Conservation (phyloP, 2,888 invertebrate species). For the Apotomis capreana region DNA sequence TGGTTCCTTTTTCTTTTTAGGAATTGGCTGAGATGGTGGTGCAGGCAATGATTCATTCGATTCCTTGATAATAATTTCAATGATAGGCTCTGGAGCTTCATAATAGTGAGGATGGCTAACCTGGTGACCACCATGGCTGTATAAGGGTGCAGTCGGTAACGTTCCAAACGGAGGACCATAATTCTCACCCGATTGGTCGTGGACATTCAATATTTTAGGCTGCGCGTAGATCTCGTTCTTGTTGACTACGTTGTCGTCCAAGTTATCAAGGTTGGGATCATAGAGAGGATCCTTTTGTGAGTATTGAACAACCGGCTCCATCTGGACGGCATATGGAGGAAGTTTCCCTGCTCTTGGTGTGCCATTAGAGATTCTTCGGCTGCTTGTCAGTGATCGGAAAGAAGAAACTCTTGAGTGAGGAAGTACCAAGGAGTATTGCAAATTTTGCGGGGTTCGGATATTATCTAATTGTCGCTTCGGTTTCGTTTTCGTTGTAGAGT, state of each 20-base stretch:
- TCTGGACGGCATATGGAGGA: constrained; percentile 90
- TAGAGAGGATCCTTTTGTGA: constrained; percentile 91
- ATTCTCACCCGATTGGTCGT: constrained; percentile 75
- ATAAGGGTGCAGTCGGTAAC: constrained; percentile 76
- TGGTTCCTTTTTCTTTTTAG: constrained; percentile 87
- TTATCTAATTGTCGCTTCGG: constrained; percentile 81
- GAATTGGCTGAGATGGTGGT: constrained; percentile 80
- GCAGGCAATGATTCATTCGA: constrained; percentile 92
- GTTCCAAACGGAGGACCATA: constrained; percentile 78
- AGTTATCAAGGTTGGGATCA: constrained; percentile 81
- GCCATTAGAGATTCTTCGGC: constrained; percentile 81
- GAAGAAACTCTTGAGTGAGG: constrained; percentile 82
- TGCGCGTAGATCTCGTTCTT: constrained; percentile 79
- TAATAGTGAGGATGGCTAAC: constrained; percentile 82
- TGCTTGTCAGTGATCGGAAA: constrained; percentile 78
- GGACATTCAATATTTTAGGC: constrained; percentile 73
- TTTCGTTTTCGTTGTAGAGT: constrained; percentile 77
- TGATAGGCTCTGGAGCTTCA: constrained; percentile 94
- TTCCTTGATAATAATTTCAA: constrained; percentile 95
- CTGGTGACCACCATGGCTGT: constrained; percentile 74
- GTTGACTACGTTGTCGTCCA: constrained; percentile 72
- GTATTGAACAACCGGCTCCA: constrained; percentile 91
- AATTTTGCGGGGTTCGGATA: constrained; percentile 82
- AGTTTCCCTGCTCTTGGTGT: constrained; percentile 74
- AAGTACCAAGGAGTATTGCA: constrained; percentile 84